phyloP scores from a whole-genome alignment of 2,888 invertebrate genomes.

The Chromoteleia sp. region DNA sequence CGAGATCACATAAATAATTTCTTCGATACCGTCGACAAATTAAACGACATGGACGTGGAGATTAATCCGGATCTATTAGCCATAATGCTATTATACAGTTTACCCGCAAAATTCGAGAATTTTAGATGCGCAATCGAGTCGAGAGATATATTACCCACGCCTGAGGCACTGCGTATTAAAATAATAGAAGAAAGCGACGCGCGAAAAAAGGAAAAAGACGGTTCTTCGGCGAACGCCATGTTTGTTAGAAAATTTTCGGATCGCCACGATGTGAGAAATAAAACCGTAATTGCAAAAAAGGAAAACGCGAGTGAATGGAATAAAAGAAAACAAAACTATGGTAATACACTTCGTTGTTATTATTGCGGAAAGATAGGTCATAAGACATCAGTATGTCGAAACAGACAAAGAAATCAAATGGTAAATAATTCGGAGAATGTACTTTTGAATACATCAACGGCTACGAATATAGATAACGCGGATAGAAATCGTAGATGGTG shows the following conservation, averaged over 20 bases:
- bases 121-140: constrained; percentile 52
- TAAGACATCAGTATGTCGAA: constrained; percentile 57
- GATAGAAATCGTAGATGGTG: constrained; percentile 6
- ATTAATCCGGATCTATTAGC: constrained; percentile 55
- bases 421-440: background rate
- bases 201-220: constrained; percentile 37
- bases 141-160: constrained; percentile 35
- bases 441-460: background rate
- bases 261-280: constrained; percentile 14
- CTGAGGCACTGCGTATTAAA: constrained; percentile 55
- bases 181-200: constrained; percentile 55
- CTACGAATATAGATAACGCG: background rate
- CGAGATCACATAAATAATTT: constrained; percentile 30
- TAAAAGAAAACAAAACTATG: constrained; percentile 17
- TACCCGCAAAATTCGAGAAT: constrained; percentile 56
- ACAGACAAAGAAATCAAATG: constrained; percentile 6
- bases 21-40: constrained; percentile 46
- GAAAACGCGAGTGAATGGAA: background rate
- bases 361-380: constrained; percentile 57
- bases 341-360: constrained; percentile 42
- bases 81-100: constrained; percentile 50
- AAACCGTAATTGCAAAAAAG: constrained; percentile 1
- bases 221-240: constrained; percentile 35
- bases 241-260: constrained; percentile 25
- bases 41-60: constrained; percentile 51